Evolutionary conservation across 2,797 vertebrate species (phyloP).

Genomic region (Aphelocoma californica): DNA sequence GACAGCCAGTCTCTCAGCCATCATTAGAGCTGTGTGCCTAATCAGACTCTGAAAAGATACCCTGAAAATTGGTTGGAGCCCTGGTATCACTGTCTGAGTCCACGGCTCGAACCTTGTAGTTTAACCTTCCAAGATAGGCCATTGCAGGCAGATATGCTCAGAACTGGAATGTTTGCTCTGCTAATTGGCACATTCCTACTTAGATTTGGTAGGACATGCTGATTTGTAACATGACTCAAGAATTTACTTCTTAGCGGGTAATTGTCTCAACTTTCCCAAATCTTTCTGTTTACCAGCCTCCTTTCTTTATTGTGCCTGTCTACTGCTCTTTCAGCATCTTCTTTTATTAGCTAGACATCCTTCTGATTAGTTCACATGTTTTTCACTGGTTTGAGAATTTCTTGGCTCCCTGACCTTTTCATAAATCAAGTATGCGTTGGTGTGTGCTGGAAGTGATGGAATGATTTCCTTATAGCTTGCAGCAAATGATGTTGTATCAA

Average conservation of each 20-base stretch:
- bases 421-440: neutral
- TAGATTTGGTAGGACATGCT: conserved; percentile 48
- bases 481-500: conserved; percentile 3
- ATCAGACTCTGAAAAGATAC: neutral
- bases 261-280: conserved; percentile 34
- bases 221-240: conserved; percentile 53
- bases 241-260: conserved; percentile 52
- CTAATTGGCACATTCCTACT: conserved; percentile 61
- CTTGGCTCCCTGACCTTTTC: conserved; percentile 26
- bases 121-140: neutral
- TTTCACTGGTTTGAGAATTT: conserved; percentile 19
- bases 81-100: neutral
- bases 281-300: neutral
- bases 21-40: conserved; percentile 11
- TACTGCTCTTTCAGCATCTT: neutral
- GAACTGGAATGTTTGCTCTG: conserved; percentile 30
- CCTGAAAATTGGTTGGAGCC: neutral
- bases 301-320: neutral
- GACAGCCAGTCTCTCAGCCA: neutral
- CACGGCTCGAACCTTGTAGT: neutral
- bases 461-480: conserved; percentile 25
- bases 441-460: neutral
- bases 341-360: neutral
- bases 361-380: neutral
- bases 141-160: neutral